Conservation (phyloP, 2,113 vertebrate genomes). For the Platysternon megacephalum region DNA sequence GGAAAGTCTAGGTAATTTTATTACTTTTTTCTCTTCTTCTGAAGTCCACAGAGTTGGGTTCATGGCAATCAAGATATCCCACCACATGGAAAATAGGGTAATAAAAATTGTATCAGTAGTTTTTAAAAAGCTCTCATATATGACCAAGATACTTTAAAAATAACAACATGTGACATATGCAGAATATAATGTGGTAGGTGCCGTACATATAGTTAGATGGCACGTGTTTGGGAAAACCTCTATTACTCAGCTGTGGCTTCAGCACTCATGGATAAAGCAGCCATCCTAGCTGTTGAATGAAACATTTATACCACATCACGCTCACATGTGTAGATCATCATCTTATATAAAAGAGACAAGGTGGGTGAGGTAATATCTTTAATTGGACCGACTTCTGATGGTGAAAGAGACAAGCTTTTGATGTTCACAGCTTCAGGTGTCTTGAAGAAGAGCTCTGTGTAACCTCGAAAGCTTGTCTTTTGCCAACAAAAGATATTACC, state of each 20-base stretch:
- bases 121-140: background rate
- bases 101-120: background rate
- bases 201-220: background rate
- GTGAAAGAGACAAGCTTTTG: background rate
- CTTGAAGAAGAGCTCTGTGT: background rate
- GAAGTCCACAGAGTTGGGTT: background rate
- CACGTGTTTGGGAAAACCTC: background rate
- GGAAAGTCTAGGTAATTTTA: background rate
- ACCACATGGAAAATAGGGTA: background rate
- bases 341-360: too few species aligned
- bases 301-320: background rate
- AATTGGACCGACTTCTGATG: background rate
- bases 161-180: background rate
- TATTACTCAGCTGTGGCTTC: background rate
- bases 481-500: background rate
- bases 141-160: background rate
- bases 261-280: background rate
- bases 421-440: background rate
- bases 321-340: background rate
- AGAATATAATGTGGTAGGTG: background rate
- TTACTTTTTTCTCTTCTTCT: background rate
- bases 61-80: background rate
- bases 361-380: background rate
- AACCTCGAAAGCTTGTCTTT: background rate
- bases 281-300: background rate